Base-by-base conservation (phyloP, 2,888 invertebrate species). In the Galerucella calmariensis region DNA sequence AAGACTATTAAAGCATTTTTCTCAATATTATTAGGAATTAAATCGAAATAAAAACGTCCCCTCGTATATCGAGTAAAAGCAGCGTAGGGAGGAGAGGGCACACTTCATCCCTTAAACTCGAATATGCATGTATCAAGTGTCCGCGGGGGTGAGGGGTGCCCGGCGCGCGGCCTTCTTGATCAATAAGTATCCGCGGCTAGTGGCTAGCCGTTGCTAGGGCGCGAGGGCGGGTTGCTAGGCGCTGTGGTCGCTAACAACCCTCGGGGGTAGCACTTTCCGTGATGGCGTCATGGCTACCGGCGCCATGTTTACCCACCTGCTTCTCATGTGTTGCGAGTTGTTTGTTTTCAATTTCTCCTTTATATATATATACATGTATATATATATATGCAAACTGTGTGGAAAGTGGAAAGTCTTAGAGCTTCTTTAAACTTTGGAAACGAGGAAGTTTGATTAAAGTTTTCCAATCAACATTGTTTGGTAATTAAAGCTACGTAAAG, bases 141-240 rank as follows among this genome's bases (percentile, higher is more conserved):
- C 82, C 82, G 82, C 79, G 81, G 79, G 80, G 77, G 80, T 72
- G 72, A 77, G 62, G 56, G 66, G 73, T 63, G 56, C 69, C 63
- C 24, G 69, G 74, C 74, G 77, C 78, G 79, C 78, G 80, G 79
- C 83, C 81, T 81, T 83, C 84, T 86, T 88, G 87, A 88, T 88
- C 88, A 88, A 88, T 88, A 88, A 88, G 86, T 88, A 88, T 88
- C 88, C 88, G 87, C 86, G 88, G 88, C 88, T 88, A 88, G 88
- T 88, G 88, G 88, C 88, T 88, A 88, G 88, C 87, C 85, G 88
- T 88, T 88, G 88, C 88, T 87, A 88, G 88, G 88, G 88, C 86
- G 87, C 87, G 87, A 87, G 88, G 86, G 87, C 81, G 80, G 85
- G 88, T 88, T 88, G 88, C 88, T 87, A 88, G 87, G 88, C 88